Percentiles rank a stretch among this genome's conserved stretches.
phyloP scores from a whole-genome alignment of 2,113 vertebrate species.

The Corynorhinus townsendii region DNA sequence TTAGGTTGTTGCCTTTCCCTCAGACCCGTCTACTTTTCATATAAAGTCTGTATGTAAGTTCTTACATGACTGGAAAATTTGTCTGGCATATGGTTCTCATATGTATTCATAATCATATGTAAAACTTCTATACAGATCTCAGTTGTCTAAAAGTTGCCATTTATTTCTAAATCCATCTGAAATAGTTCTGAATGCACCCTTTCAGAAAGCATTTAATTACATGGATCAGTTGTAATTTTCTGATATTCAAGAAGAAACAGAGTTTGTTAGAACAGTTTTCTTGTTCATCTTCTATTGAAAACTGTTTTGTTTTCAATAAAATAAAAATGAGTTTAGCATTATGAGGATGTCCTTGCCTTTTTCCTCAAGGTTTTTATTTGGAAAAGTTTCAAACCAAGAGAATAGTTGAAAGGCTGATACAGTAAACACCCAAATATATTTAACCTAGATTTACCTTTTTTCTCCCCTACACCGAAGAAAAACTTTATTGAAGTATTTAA shows the following conservation, averaged over 20 bases:
- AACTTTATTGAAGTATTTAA: conserved; percentile 67
- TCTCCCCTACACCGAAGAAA: conserved; percentile 49
- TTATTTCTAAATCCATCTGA: conserved; percentile 26
- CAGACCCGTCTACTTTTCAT: background rate
- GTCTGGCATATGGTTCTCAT: background rate
- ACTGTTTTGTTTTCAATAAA: conserved; percentile 28
- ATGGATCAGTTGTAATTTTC: background rate
- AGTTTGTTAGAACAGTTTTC: background rate
- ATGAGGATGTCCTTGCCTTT: background rate
- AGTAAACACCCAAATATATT: background rate
- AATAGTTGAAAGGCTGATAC: background rate
- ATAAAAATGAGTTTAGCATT: conserved; percentile 7
- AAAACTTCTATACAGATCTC: background rate
- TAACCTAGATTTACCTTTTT: background rate
- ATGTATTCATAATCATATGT: background rate
- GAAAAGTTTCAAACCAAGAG: background rate
- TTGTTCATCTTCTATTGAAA: background rate
- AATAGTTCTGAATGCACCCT: background rate
- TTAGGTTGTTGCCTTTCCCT: background rate
- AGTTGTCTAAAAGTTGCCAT: background rate
- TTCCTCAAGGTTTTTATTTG: conserved; percentile 19
- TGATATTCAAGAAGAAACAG: background rate
- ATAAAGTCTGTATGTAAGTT: background rate
- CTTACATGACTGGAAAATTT: background rate
- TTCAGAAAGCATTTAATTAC: background rate